phyloP scores from a whole-genome alignment of 2,888 invertebrate genomes.

The Dryomyza anilis region DNA sequence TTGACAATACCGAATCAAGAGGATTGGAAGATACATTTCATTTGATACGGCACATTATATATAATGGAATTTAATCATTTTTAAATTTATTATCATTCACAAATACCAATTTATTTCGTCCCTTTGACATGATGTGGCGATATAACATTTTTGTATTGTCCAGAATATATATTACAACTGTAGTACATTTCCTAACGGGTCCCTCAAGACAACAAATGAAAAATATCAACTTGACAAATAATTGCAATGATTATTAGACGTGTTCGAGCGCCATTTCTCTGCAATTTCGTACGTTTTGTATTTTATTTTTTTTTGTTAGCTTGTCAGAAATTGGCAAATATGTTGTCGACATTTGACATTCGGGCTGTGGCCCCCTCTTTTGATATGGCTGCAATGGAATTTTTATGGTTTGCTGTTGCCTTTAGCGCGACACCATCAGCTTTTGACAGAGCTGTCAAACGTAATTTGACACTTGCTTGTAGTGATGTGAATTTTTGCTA shows the following conservation, averaged over 20 bases:
- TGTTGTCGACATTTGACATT: background rate
- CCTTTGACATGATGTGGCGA: too few relatives aligned
- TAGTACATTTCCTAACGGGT: too few relatives aligned
- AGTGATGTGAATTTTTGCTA: background rate
- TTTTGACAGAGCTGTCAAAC: conserved; percentile 4
- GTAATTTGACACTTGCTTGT: conserved; percentile 1
- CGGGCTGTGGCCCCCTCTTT: background rate
- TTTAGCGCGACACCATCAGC: conserved; percentile 7
- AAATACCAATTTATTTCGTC: too few relatives aligned
- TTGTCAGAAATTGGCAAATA: conserved; percentile 3
- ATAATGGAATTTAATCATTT: too few relatives aligned
- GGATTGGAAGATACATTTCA: too few relatives aligned
- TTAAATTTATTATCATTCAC: too few relatives aligned
- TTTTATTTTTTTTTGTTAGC: background rate
- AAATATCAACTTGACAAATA: conserved; percentile 22
- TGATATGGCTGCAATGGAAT: background rate
- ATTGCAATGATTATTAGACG: conserved; percentile 22
- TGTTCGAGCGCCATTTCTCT: conserved; percentile 12
- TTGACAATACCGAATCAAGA: too few relatives aligned
- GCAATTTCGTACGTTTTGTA: background rate
- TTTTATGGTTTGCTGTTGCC: background rate
- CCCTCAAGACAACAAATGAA: background rate
- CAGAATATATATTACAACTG: too few relatives aligned
- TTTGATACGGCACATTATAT: too few relatives aligned
- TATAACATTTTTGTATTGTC: too few relatives aligned